A percentile compares a stretch with the other conserved stretches of the same genome.
phyloP scores from a whole-genome alignment of 2,113 vertebrate genomes.

The Neogale vison region DNA sequence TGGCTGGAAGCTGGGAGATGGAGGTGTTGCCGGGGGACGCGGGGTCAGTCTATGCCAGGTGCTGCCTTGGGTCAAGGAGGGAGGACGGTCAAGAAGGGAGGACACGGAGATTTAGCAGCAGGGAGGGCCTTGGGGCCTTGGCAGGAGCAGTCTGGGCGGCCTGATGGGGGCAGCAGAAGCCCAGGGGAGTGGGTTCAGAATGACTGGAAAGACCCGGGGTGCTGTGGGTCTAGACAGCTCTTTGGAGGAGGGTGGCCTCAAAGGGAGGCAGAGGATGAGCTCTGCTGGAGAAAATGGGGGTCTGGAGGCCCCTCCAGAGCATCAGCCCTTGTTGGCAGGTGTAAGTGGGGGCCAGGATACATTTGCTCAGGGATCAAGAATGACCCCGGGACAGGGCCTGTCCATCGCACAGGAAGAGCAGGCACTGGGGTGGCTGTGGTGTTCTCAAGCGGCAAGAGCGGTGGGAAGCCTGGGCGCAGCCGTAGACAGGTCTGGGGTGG shows the following conservation, averaged over 20 bases:
- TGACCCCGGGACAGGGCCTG: neutral
- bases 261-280: neutral
- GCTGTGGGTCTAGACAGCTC: rapidly evolving
- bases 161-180: neutral
- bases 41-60: rapidly evolving
- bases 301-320: rapidly evolving
- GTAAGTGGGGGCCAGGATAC: rapidly evolving
- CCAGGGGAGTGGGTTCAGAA: neutral
- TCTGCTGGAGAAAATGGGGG: rapidly evolving
- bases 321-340: rapidly evolving
- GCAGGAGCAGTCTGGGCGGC: neutral
- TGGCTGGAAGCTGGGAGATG: neutral
- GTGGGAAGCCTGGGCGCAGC: rapidly evolving
- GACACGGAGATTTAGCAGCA: too few species aligned
- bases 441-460: neutral
- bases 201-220: neutral
- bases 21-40: rapidly evolving
- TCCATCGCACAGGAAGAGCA: rapidly evolving
- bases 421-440: rapidly evolving
- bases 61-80: neutral
- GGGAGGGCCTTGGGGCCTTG: neutral
- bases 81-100: neutral
- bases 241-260: neutral
- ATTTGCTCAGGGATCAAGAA: rapidly evolving
- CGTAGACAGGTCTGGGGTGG: neutral